Evolutionary conservation across 2,113 vertebrate genomes (phyloP).

Genomic region (Centrocercus urophasianus): DNA sequence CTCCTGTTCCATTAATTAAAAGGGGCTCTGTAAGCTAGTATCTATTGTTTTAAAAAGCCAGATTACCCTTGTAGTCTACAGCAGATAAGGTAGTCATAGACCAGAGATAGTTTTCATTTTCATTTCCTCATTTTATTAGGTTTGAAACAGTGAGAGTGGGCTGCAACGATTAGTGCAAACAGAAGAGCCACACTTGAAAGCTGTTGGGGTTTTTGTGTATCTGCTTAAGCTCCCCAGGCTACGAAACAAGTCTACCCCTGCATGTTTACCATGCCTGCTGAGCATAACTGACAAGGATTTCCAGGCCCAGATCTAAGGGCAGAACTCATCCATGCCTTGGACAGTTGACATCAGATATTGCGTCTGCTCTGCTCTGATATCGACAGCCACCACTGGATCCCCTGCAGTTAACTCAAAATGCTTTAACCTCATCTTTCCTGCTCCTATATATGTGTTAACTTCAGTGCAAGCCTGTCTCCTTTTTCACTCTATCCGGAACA

Average conservation of each 20-base stretch:
- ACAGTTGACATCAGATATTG: constrained; percentile 1
- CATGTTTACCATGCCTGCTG: constrained; percentile 64
- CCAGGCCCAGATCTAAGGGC: constrained; percentile 30
- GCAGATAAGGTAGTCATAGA: constrained; percentile 60
- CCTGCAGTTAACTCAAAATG: not conserved
- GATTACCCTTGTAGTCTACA: constrained; percentile 19
- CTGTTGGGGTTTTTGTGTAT: constrained; percentile 63
- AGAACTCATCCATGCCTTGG: constrained; percentile 36
- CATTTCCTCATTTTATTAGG: constrained; percentile 70
- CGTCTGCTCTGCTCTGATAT: not conserved
- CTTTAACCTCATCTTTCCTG: not conserved
- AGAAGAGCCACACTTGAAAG: constrained; percentile 67
- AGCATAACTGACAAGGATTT: constrained; percentile 64
- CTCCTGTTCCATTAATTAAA: constrained; percentile 39
- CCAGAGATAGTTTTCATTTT: constrained; percentile 63
- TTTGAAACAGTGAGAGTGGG: constrained; percentile 62
- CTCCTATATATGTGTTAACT: not conserved
- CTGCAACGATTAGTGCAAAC: constrained; percentile 68
- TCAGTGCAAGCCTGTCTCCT: not conserved
- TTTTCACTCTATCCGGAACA: not conserved
- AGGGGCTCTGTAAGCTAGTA: constrained; percentile 9
- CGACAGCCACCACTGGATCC: not conserved
- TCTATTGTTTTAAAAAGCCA: constrained; percentile 54
- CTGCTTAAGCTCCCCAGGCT: constrained; percentile 64
- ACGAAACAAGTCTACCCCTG: constrained; percentile 72